phyloP scores from a whole-genome alignment of 2,113 vertebrate genomes.

The Engraulis encrasicolus region DNA sequence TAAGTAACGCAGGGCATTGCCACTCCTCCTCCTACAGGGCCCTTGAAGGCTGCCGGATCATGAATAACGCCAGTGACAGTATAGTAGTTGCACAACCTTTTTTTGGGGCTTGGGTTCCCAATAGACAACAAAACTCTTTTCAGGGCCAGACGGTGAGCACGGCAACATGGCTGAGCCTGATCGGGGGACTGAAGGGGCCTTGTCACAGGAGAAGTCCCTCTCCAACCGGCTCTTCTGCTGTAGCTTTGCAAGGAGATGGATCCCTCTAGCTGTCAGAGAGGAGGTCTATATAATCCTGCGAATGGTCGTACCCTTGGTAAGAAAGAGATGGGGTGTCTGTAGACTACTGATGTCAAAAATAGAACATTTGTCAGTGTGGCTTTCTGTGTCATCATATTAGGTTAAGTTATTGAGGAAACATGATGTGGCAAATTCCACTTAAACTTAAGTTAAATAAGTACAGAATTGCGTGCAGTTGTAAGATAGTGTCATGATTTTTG shows the following conservation, averaged over 20 bases:
- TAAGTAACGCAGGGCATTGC: too few relatives aligned
- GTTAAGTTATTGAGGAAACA: not conserved
- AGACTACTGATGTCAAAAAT: not conserved
- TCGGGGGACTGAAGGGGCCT: not conserved
- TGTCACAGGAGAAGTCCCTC: constrained; percentile 53
- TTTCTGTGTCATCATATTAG: not conserved
- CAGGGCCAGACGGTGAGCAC: not conserved
- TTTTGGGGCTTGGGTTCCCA: too few relatives aligned
- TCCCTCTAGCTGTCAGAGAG: constrained; percentile 64
- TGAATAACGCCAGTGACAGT: too few relatives aligned
- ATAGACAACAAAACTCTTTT: too few relatives aligned
- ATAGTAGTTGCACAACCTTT: too few relatives aligned
- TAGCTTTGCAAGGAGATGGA: constrained; percentile 51
- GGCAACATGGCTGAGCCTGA: constrained; percentile 31
- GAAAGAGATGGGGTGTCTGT: constrained; percentile 46
- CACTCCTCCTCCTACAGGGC: too few relatives aligned
- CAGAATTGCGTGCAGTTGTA: too few relatives aligned
- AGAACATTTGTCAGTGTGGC: not conserved
- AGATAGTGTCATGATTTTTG: too few relatives aligned
- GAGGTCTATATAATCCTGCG: constrained; percentile 74
- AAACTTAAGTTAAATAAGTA: too few relatives aligned
- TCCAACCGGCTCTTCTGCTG: constrained; percentile 64
- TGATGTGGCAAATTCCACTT: not conserved
- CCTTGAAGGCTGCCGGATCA: too few relatives aligned
- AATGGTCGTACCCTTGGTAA: constrained; percentile 76